Evolutionary conservation across 2,888 invertebrate species (phyloP).

Genomic region (Willowsia nigromaculata): DNA sequence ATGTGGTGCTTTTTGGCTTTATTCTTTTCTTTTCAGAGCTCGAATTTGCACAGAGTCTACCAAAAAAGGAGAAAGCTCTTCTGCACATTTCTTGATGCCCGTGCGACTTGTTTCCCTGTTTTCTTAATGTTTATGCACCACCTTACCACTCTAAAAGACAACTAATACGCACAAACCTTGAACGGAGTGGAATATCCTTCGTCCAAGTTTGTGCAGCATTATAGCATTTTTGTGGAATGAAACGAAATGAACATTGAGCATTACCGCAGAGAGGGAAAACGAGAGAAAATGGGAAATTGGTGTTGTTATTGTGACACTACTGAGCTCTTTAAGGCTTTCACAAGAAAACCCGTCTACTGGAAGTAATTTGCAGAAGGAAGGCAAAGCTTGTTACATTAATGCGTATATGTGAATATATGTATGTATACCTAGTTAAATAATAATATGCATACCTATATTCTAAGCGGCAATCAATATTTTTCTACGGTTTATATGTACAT

Average conservation of each 20-base stretch:
- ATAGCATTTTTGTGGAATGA: neutral
- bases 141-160: neutral
- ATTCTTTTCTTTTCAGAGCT: neutral
- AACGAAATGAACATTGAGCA: constrained; percentile 58
- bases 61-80: constrained; percentile 2
- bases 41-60: neutral
- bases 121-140: neutral
- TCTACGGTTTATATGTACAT: neutral
- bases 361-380: constrained; percentile 58
- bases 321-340: constrained; percentile 63
- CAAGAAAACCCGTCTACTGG: constrained; percentile 47
- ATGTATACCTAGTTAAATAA: neutral
- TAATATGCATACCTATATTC: neutral
- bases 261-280: neutral
- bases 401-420: neutral
- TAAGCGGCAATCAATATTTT: constrained; percentile 51
- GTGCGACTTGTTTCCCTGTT: no score
- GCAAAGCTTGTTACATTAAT: constrained; percentile 47
- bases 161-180: no score
- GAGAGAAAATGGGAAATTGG: constrained; percentile 31
- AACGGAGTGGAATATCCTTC: neutral
- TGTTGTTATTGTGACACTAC: constrained; percentile 59
- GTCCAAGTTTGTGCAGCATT: neutral
- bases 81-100: neutral
- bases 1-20: constrained; percentile 56